phyloP scores from a whole-genome alignment of 1,140 invertebrate species.

The Hyles euphorbiae region DNA sequence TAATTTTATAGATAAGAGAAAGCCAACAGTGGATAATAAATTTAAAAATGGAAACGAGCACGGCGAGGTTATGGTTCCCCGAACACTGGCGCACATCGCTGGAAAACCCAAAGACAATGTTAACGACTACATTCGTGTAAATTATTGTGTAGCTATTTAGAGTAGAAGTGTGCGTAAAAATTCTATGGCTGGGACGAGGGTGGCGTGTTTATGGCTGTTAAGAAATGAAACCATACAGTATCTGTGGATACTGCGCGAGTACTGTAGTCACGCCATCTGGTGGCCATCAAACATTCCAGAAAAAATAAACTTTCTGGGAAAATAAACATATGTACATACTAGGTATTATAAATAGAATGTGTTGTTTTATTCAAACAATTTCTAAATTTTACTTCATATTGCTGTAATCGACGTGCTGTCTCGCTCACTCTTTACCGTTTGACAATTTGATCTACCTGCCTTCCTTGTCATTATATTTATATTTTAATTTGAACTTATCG shows the following conservation, averaged over 20 bases:
- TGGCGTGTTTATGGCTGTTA: constrained; percentile 59
- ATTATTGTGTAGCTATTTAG: constrained; percentile 43
- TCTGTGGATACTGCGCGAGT: constrained; percentile 37
- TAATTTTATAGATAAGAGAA: no score
- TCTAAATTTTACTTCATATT: not conserved
- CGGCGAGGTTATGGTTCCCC: no score
- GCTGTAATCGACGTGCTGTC: no score
- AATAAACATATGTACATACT: constrained; percentile 54
- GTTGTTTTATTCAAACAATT: constrained; percentile 26
- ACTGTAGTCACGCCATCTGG: constrained; percentile 62
- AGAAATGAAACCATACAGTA: constrained; percentile 45
- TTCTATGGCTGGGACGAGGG: constrained; percentile 52
- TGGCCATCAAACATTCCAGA: constrained; percentile 59
- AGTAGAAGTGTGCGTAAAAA: constrained; percentile 54
- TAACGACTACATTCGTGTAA: constrained; percentile 47
- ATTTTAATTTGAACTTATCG: no score
- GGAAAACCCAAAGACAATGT: constrained; percentile 49
- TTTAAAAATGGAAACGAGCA: no score
- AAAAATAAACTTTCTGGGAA: constrained; percentile 66
- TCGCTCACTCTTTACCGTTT: no score
- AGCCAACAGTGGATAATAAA: no score
- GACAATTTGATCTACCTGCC: no score
- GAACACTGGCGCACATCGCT: not conserved
- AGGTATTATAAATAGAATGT: constrained; percentile 52
- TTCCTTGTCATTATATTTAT: no score